Evolutionary conservation across 2,888 invertebrate genomes (phyloP).

Genomic region (Entomobrya multifasciata): DNA sequence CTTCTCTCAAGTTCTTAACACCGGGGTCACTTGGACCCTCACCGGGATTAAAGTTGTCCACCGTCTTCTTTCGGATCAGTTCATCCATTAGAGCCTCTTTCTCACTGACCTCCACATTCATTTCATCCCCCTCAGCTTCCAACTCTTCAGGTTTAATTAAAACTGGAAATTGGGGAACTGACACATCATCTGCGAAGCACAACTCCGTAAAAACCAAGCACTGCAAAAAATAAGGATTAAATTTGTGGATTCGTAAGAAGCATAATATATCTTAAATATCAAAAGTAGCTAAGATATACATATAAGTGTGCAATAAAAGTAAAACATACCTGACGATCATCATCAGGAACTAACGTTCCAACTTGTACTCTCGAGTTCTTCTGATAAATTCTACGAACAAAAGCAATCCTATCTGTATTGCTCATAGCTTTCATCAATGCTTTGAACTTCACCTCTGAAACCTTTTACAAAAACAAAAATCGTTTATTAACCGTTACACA

Average conservation of each 20-base stretch:
- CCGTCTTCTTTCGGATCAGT: slow-evolving; percentile 65
- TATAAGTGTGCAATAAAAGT: too few relatives aligned
- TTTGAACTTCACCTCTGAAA: slow-evolving; percentile 70
- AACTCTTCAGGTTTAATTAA: slow-evolving; percentile 67
- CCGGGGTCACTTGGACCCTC: slow-evolving; percentile 76
- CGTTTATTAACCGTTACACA: slow-evolving; percentile 1
- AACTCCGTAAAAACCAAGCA: slow-evolving; percentile 75
- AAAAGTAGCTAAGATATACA: too few relatives aligned
- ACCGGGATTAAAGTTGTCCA: slow-evolving; percentile 64
- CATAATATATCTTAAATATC: too few relatives aligned
- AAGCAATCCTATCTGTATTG: slow-evolving; percentile 69
- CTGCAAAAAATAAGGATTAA: slow-evolving; percentile 53
- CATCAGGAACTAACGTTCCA: slow-evolving; percentile 73
- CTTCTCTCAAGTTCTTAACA: slow-evolving; percentile 51
- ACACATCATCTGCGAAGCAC: slow-evolving; percentile 77
- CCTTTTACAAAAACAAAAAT: too few relatives aligned
- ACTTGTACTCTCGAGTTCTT: slow-evolving; percentile 57
- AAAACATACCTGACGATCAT: slow-evolving; percentile 65
- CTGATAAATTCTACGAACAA: slow-evolving; percentile 75
- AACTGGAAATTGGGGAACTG: slow-evolving; percentile 73
- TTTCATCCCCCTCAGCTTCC: too few relatives aligned
- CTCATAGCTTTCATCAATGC: slow-evolving; percentile 73
- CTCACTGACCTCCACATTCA: slow-evolving; percentile 39
- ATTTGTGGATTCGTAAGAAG: too few relatives aligned
- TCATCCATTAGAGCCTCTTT: slow-evolving; percentile 77